Evolutionary conservation across 2,113 vertebrate species (phyloP).

Genomic region (Lamprologus speciosus): DNA sequence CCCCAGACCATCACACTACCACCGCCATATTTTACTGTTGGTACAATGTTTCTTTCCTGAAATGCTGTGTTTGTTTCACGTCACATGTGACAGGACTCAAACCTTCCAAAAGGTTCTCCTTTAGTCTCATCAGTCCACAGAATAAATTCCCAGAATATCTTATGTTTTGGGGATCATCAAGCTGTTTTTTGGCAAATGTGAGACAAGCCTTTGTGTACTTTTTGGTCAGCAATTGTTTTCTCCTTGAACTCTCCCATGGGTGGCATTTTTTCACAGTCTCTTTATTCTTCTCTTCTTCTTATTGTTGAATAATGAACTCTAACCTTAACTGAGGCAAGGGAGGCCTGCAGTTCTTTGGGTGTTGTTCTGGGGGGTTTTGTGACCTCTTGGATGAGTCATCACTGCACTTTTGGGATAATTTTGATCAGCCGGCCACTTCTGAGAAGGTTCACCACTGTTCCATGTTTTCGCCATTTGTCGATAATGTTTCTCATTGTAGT

Average conservation of each 20-base stretch:
- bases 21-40: not conserved
- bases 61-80: not conserved
- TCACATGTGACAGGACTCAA: not conserved
- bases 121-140: not conserved
- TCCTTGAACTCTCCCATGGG: not conserved
- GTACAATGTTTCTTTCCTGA: not conserved
- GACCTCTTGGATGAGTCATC: not conserved
- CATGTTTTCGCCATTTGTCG: not conserved
- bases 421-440: accelerated
- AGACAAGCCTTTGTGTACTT: not conserved
- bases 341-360: not conserved
- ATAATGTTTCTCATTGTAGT: not conserved
- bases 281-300: not conserved
- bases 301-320: not conserved
- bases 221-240: not conserved
- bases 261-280: not conserved
- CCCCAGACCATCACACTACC: not conserved
- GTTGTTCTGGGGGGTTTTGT: not conserved
- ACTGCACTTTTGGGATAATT: not conserved
- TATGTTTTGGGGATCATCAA: not conserved
- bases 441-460: not conserved
- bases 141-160: not conserved
- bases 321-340: not conserved
- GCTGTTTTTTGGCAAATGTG: not conserved
- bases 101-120: accelerated